Percentiles rank a stretch among this genome's conserved stretches.
Conservation (phyloP, 2,797 vertebrate genomes). For the Poeciliopsis turneri region DNA sequence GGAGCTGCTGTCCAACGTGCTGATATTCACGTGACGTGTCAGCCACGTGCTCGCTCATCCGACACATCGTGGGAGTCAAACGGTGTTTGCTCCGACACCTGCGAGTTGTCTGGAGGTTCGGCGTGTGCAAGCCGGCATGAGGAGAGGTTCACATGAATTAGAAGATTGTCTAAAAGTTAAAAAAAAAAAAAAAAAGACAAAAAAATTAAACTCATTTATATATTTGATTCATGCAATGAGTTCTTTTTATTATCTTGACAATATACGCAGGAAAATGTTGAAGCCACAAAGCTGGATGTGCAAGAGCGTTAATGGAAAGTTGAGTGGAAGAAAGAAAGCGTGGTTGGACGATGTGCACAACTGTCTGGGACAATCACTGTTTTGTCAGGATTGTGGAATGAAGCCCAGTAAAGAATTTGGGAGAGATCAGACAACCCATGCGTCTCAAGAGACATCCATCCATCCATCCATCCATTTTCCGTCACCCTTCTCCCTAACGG, state of each 20-base stretch:
- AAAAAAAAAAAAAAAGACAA: background rate
- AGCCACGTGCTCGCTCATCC: conserved; percentile 56
- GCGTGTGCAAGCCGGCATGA: background rate
- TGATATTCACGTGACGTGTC: conserved; percentile 68
- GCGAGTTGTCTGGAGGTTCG: background rate
- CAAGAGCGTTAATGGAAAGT: background rate
- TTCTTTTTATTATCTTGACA: background rate
- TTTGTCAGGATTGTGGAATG: background rate
- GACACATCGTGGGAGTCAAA: conserved; percentile 10
- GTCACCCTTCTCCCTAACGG: too few species aligned
- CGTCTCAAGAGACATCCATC: background rate
- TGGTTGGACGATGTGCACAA: background rate
- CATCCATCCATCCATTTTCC: too few species aligned
- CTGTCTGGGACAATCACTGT: background rate
- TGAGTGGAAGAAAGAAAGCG: background rate
- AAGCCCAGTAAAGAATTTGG: background rate
- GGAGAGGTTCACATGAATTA: background rate
- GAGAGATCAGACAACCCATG: background rate
- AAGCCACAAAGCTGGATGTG: background rate
- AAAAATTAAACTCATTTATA: background rate
- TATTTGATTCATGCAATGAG: background rate
- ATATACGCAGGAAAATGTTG: background rate
- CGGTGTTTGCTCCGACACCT: background rate
- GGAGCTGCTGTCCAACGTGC: conserved; percentile 76
- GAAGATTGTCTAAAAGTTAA: background rate